phyloP scores from a whole-genome alignment of 64 coral and sea anemone species.

The Astreopora myriophthalma region DNA sequence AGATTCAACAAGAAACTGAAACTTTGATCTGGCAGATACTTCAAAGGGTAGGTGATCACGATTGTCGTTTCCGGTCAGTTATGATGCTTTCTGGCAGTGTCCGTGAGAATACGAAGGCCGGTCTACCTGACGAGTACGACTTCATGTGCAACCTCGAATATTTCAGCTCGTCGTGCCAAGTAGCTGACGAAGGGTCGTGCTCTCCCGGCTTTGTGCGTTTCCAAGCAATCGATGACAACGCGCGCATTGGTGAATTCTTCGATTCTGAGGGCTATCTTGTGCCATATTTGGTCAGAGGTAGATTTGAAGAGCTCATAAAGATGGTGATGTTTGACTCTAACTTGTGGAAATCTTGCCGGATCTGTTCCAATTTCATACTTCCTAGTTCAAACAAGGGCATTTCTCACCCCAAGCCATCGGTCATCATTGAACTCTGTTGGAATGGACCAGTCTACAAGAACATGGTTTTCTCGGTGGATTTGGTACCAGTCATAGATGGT shows the following conservation, averaged over 20 bases:
- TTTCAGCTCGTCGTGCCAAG: constrained; percentile 2
- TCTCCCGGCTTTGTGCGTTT: constrained; percentile 59
- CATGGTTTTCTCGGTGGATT: constrained; percentile 47
- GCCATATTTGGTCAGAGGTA: constrained; percentile 28
- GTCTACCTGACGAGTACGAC: constrained; percentile 59
- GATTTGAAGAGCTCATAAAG: constrained; percentile 5
- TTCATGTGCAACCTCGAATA: constrained; percentile 63
- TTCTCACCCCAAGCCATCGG: constrained; percentile 7
- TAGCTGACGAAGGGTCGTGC: constrained; percentile 33
- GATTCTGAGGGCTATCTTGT: constrained; percentile 15
- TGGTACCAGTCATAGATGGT: constrained; percentile 47
- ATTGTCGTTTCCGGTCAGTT: constrained; percentile 36
- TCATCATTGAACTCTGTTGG: constrained; percentile 63
- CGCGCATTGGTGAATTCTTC: constrained; percentile 5
- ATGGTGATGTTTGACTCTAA: constrained; percentile 32
- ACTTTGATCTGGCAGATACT: constrained; percentile 33
- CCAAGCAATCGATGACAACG: background rate
- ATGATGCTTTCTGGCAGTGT: constrained; percentile 55
- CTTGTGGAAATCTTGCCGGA: constrained; percentile 35
- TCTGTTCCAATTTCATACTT: constrained; percentile 49
- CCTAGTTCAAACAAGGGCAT: constrained; percentile 4
- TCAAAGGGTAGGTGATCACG: background rate
- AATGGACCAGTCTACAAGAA: constrained; percentile 58
- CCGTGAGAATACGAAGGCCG: constrained; percentile 54
- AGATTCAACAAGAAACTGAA: constrained; percentile 53